These are phyloP conservation scores for Zootermopsis nevadensis DNA, from an alignment of 2,888 invertebrate species.

Conservation along the genomic window DNA sequence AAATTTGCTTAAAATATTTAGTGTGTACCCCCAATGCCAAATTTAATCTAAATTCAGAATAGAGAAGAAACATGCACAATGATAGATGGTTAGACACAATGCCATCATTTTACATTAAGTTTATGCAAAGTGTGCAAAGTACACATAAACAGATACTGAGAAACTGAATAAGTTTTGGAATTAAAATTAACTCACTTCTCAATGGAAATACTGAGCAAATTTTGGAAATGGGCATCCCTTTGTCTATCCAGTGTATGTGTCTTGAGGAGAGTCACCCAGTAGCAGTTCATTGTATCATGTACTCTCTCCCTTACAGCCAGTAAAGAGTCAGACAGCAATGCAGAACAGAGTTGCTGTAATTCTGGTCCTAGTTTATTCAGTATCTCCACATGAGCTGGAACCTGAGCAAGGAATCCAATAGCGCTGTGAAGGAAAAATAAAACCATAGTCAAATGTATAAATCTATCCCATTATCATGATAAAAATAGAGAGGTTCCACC, in stretches of 20 bases:
- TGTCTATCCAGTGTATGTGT: constrained; percentile 47
- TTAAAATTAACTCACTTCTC: constrained; percentile 48
- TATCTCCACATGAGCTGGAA: neutral
- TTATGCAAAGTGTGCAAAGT: too few species aligned
- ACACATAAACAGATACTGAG: too few species aligned
- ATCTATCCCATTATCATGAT: too few species aligned
- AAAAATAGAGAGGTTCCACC: too few species aligned
- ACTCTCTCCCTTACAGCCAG: constrained; percentile 29
- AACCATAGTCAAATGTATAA: neutral
- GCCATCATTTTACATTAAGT: too few species aligned
- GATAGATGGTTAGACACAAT: too few species aligned
- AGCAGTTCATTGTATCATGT: constrained; percentile 39
- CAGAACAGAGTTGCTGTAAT: constrained; percentile 12
- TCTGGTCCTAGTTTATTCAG: neutral
- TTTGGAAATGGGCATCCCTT: constrained; percentile 50
- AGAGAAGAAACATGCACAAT: too few species aligned
- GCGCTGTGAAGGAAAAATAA: constrained; percentile 35
- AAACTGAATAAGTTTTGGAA: neutral
- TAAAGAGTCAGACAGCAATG: neutral
- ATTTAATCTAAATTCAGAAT: too few species aligned
- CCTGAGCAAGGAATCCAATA: constrained; percentile 38
- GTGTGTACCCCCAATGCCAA: too few species aligned
- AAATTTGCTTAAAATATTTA: too few species aligned
- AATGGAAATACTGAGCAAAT: constrained; percentile 45
- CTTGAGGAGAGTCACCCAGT: constrained; percentile 47